Percentiles rank a stretch among this genome's conserved stretches.
Conservation (phyloP, 1,140 invertebrate species). For the Helicoverpa zea region DNA sequence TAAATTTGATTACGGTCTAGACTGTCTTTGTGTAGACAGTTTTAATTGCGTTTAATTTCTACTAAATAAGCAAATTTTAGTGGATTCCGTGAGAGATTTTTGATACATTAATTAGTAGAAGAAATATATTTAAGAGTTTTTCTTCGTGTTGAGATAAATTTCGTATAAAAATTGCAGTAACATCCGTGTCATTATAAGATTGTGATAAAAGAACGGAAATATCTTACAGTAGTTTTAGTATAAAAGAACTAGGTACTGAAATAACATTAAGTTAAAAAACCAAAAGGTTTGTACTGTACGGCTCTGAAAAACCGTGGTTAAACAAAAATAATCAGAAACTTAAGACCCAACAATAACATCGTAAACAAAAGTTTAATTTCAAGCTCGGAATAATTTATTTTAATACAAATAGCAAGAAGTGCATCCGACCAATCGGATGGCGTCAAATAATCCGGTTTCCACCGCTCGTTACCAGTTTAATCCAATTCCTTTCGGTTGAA, state of each 20-base stretch:
- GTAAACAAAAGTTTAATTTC: conserved; percentile 42
- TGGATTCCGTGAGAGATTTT: no score
- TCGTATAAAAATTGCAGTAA: no score
- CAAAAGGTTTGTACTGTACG: no score
- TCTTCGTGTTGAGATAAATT: no score
- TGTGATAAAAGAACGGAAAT: no score
- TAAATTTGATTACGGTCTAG: not conserved
- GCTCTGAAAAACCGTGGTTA: no score
- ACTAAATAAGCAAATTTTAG: not conserved
- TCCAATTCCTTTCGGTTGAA: conserved; percentile 48
- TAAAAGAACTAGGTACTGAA: no score
- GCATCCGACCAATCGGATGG: conserved; percentile 39
- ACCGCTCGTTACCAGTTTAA: conserved; percentile 49
- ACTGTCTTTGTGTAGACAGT: not conserved
- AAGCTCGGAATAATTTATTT: conserved; percentile 45
- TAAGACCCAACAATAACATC: conserved; percentile 3
- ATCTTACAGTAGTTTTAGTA: no score
- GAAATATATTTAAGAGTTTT: no score
- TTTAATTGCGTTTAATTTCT: not conserved
- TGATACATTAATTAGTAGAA: no score
- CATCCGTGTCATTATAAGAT: no score
- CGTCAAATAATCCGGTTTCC: conserved; percentile 48
- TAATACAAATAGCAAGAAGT: conserved; percentile 50
- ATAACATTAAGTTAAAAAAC: no score
- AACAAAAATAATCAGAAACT: not conserved